Base-by-base conservation (phyloP, 2,888 invertebrate species). In the Cryptocephalus moraei region DNA sequence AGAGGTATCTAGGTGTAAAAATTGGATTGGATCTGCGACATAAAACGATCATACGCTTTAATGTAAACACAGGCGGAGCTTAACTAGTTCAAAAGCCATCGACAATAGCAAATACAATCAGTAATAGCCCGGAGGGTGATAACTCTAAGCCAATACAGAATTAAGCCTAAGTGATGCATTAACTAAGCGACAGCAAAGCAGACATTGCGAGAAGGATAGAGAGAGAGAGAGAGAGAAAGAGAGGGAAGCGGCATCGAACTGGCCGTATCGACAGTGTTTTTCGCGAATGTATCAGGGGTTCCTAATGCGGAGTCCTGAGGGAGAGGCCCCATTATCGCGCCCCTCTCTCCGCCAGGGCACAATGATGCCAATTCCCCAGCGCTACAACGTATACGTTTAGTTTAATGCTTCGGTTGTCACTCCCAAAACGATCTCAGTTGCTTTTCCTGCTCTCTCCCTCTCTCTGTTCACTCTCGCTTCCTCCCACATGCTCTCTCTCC, bases 261-360 rank as follows among this genome's bases (percentile, higher is more conserved):
- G 53, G 48, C 55, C 57, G 57, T 55, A 59, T 56, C 59, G 59
- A 51, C 56, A 50, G 49, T 52, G 56, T 55, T 56, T 58, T 58
- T 50, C 56, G 55, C 52, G 52, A 49, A 49, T 51, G 51, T 49
- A 56, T 54, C 56, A 50, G 51, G 50, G 48, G 55, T 56, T 54
- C 58, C 62, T 66, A 66, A 68, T 66, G 67, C 65, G 53, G 51
- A 54, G 56, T 66, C 70, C 65, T 66, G 53, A 55, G 70, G 66
- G 68, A 67, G 62, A 64, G 60, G 64, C 62, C 65, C 68, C 67
- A 69, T 70, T 69, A 69, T 70, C 68, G 65, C 65, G 66, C 68
- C 68, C 68, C 65, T 59, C 58, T 54, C 50, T 51, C 55, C 56
- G 57, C 60, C 62, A 22, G 22, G 59, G 22, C 22, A 64, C 67